Evolutionary conservation across 2,797 vertebrate species (phyloP), one percentile per base, ranked within the genome.

Genomic region (Sebastes reedi): DNA sequence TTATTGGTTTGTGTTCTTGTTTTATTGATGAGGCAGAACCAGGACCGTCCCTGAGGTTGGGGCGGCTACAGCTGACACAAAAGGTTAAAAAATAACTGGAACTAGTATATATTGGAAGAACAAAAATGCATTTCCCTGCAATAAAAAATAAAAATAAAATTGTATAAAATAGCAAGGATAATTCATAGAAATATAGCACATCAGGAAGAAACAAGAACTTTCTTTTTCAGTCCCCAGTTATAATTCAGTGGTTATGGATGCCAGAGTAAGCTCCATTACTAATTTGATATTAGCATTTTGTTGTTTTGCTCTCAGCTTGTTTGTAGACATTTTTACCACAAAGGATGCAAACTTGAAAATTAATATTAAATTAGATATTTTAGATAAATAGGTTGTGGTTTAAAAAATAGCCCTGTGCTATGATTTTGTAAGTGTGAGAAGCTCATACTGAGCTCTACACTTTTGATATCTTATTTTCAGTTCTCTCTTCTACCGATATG

Each of bases 391-490:
- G 46, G 7, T n/a, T 52, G 20, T 52, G 50, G 50, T 54, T n/a
- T 5, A 12, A 61, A 61, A 61, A 65, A 65, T 16, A 25, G 14
- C n/a, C n/a, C 12, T 22, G 12, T 62, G 12, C 32, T 42, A 5
- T 39, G 64, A 29, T 67, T 50, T n/a, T 50, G 39, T 62, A 22
- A n/a, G 22, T 65, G 36, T 86, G 24, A 61, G 52, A 66, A 11
- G 20, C 64, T 27, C 13, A 52, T 20, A 32, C 59, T 39, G 9
- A 77, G 56, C 64, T 75, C 42, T 36, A 14, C 20, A 55, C 52
- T 39, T 68, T 75, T 87, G 39, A 76, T 71, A 68, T 75, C 67
- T 68, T 79, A 50, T 65, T 85, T 80, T 70, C 42, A 67, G 22
- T 64, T 80, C 67, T 77, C 59, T 42, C 56, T 67, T 54, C 22